phyloP scores from a whole-genome alignment of 1,140 invertebrate species.

The Drosophila sp. region DNA sequence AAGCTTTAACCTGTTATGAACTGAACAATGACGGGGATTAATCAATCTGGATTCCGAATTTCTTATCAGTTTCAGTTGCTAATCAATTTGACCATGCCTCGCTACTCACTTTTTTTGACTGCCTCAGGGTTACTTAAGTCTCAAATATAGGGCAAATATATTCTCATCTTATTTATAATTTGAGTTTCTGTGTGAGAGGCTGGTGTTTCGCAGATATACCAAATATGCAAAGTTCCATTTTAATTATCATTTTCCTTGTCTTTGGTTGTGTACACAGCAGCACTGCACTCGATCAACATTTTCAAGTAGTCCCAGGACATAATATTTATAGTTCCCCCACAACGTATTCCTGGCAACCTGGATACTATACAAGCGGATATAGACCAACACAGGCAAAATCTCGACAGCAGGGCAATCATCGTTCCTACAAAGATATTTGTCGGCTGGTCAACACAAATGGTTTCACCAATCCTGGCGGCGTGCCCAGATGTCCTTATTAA shows the following conservation, averaged over 20 bases:
- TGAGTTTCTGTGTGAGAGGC: conserved; percentile 13
- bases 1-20: no score
- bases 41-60: conserved; percentile 1
- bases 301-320: conserved; percentile 15
- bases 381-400: not conserved
- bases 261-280: not conserved
- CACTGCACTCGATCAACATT: conserved; percentile 31
- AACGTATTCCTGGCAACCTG: conserved; percentile 4
- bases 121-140: conserved; percentile 42
- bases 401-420: conserved; percentile 23
- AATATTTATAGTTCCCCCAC: conserved; percentile 26
- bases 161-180: conserved; percentile 26
- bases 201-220: not conserved
- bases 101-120: conserved; percentile 1
- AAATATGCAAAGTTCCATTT: conserved; percentile 30
- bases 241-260: conserved; percentile 18
- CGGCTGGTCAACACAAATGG: conserved; percentile 68
- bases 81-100: conserved; percentile 26
- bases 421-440: conserved; percentile 74
- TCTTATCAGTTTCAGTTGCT: conserved; percentile 51
- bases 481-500: conserved; percentile 67
- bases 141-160: conserved; percentile 42
- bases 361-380: conserved; percentile 16
- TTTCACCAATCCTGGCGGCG: conserved; percentile 61
- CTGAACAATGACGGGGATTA: not conserved